phyloP scores from a whole-genome alignment of 2,888 invertebrate genomes.

The Hedya salicella region DNA sequence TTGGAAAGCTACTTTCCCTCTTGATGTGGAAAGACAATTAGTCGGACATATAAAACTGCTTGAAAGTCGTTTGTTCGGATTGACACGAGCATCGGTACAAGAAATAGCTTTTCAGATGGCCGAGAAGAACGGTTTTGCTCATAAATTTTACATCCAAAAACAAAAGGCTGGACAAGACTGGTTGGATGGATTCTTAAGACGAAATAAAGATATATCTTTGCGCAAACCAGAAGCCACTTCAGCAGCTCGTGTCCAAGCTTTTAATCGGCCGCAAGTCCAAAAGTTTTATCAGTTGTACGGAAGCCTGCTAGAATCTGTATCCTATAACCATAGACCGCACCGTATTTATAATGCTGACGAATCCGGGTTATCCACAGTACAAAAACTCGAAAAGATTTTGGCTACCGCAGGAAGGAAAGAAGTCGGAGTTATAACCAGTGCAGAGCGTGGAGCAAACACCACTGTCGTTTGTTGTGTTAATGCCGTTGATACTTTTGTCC shows the following conservation, averaged over 20 bases:
- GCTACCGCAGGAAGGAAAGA: conserved; percentile 62
- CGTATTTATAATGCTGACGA: not conserved
- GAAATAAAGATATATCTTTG: conserved; percentile 42
- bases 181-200: conserved; percentile 49
- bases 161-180: conserved; percentile 48
- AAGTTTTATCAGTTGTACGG: not conserved
- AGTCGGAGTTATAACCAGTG: conserved; percentile 61
- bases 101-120: conserved; percentile 44
- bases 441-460: conserved; percentile 60
- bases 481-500: conserved; percentile 48
- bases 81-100: conserved; percentile 41
- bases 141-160: conserved; percentile 31
- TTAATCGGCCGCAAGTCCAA: not conserved
- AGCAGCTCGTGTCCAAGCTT: conserved; percentile 1
- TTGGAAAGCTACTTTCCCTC: not conserved
- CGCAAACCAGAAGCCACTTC: not conserved
- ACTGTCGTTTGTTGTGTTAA: conserved; percentile 56
- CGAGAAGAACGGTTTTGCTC: conserved; percentile 3
- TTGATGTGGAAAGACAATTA: conserved; percentile 27
- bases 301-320: not conserved
- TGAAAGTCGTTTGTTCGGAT: conserved; percentile 45
- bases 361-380: not conserved
- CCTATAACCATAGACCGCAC: not conserved
- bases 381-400: not conserved
- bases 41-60: conserved; percentile 45